Evolutionary conservation across 2,113 vertebrate species (phyloP).

Genomic region (Toxostoma redivivum): DNA sequence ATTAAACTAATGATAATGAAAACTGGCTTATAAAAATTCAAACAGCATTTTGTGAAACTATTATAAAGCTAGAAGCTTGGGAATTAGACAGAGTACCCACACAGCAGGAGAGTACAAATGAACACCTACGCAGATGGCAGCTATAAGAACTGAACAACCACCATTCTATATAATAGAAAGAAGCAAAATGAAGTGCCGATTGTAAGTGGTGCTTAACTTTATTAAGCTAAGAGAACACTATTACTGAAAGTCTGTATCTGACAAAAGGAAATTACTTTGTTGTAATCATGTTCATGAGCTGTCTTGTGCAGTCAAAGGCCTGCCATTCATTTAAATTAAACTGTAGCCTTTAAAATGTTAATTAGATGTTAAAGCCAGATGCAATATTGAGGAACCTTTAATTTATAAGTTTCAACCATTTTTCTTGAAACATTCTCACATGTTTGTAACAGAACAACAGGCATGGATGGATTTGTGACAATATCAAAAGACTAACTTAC

Average conservation of each 20-base stretch:
- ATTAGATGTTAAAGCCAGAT: constrained; percentile 65
- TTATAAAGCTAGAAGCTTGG: constrained; percentile 62
- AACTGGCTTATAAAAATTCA: constrained; percentile 67
- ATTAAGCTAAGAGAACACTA: constrained; percentile 70
- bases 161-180: constrained; percentile 56
- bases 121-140: constrained; percentile 64
- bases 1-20: constrained; percentile 65
- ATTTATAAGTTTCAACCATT: constrained; percentile 66
- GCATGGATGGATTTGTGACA: constrained; percentile 43
- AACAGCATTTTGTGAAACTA: constrained; percentile 61
- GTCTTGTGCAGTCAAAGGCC: constrained; percentile 66
- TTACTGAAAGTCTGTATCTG: constrained; percentile 64
- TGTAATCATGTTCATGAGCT: constrained; percentile 67
- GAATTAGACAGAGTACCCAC: constrained; percentile 66
- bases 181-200: constrained; percentile 64
- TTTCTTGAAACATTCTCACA: constrained; percentile 54
- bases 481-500: constrained; percentile 46
- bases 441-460: constrained; percentile 55
- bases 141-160: constrained; percentile 67
- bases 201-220: constrained; percentile 74
- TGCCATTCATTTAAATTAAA: constrained; percentile 71
- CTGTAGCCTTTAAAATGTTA: constrained; percentile 70
- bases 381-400: constrained; percentile 68
- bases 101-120: constrained; percentile 65
- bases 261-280: constrained; percentile 74